Evolutionary conservation across 2,797 vertebrate genomes (phyloP).

Genomic region (Potorous gilbertii): DNA sequence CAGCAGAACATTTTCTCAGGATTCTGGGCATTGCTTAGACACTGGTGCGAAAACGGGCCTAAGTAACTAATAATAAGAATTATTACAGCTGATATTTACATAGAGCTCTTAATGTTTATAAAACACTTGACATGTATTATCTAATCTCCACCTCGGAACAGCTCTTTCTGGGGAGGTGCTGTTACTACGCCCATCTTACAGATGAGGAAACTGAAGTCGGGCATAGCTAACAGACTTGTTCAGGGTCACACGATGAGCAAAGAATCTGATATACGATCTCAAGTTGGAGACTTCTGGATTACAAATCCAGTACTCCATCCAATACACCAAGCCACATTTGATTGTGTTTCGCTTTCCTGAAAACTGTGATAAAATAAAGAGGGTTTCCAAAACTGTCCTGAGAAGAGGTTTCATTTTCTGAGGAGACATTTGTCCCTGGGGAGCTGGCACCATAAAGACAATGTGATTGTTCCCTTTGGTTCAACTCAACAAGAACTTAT

Average conservation of each 20-base stretch:
- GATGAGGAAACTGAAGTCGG: not conserved
- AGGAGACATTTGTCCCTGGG: not conserved
- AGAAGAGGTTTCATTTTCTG: conserved; percentile 29
- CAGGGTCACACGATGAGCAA: not conserved
- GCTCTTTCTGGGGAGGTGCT: not conserved
- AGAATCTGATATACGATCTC: not conserved
- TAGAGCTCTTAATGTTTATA: not conserved
- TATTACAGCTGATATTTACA: not conserved
- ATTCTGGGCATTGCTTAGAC: conserved; percentile 46
- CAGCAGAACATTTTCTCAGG: conserved; percentile 59
- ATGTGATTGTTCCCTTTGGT: not conserved
- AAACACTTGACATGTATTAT: not conserved
- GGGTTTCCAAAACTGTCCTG: conserved; percentile 8
- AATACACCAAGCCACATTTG: not conserved
- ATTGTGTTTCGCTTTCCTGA: conserved; percentile 10
- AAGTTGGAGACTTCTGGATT: not conserved
- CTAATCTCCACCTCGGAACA: not conserved
- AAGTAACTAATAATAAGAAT: not conserved
- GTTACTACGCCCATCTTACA: not conserved
- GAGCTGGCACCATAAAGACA: not conserved
- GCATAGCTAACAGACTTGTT: not conserved
- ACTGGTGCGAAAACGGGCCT: conserved; percentile 48
- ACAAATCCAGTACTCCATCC: not conserved
- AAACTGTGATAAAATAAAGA: conserved; percentile 35
- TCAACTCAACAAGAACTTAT: not conserved